Percentiles rank a stretch among this genome's conserved stretches.
Evolutionary conservation across 2,113 vertebrate species (phyloP).

Genomic region (Melozone crissalis): DNA sequence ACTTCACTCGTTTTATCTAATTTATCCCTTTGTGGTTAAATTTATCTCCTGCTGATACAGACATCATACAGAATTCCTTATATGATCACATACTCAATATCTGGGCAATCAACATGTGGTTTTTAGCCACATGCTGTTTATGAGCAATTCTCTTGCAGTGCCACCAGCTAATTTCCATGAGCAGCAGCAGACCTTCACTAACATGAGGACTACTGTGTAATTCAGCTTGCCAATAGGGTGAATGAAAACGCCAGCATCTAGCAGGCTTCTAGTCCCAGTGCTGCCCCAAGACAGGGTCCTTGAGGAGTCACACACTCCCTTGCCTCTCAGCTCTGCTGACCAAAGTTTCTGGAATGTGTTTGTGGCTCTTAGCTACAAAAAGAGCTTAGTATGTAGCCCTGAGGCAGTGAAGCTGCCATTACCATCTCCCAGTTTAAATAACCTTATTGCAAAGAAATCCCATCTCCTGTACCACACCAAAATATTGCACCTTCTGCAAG

Average conservation of each 20-base stretch:
- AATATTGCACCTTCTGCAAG: neutral
- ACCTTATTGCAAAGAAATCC: fast-evolving
- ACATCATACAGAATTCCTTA: neutral
- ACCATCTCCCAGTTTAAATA: neutral
- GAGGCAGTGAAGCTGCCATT: neutral
- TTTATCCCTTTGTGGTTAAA: slow-evolving; percentile 22
- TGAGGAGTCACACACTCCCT: neutral
- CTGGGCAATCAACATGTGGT: neutral
- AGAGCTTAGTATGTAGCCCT: neutral
- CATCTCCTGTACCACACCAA: neutral
- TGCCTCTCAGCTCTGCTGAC: neutral
- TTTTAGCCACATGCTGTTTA: neutral
- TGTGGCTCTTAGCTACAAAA: neutral
- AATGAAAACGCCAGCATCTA: neutral
- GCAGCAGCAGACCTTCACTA: neutral
- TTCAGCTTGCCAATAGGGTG: neutral
- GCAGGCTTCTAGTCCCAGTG: neutral
- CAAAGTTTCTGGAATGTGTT: neutral
- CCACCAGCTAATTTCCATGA: neutral
- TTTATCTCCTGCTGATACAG: slow-evolving; percentile 9
- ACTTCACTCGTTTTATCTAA: slow-evolving; percentile 6
- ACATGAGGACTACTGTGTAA: neutral
- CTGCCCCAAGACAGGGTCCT: neutral
- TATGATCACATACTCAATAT: neutral
- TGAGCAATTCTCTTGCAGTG: neutral